Evolutionary conservation across 2,797 vertebrate species (phyloP).

Genomic region (Galagoides demidoff): DNA sequence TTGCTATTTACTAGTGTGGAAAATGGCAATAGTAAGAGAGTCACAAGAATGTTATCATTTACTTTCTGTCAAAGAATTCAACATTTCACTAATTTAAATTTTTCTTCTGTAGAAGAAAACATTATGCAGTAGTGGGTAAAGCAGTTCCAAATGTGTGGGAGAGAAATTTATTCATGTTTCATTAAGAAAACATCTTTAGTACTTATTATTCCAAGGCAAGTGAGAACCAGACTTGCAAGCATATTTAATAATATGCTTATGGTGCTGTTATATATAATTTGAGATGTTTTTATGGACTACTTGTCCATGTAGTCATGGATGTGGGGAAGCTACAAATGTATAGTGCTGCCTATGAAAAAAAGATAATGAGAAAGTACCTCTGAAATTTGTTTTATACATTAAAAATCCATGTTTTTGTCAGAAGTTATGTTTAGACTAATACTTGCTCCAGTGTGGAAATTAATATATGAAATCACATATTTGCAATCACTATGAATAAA

Average conservation of each 20-base stretch:
- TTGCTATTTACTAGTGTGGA: not conserved
- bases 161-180: conserved; percentile 44
- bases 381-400: not conserved
- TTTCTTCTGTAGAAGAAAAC: not conserved
- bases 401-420: not conserved
- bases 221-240: conserved; percentile 17
- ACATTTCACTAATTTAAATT: not conserved
- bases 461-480: not conserved
- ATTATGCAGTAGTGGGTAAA: not conserved
- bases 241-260: not conserved
- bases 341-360: not conserved
- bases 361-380: not conserved
- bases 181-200: conserved; percentile 1
- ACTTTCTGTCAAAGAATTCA: conserved; percentile 21
- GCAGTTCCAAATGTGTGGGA: not conserved
- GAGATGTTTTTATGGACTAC: not conserved
- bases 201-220: conserved; percentile 25
- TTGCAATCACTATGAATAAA: conserved; percentile 26
- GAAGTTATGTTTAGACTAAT: not conserved
- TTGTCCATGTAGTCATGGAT: not conserved
- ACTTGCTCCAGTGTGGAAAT: conserved; percentile 9
- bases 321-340: not conserved
- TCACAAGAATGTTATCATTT: not conserved
- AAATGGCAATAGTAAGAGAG: not conserved
- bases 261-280: not conserved